Percentiles rank a stretch among this genome's conserved stretches.
Evolutionary conservation across 2,888 invertebrate species (phyloP).

Genomic region (Anoplius nigerrimus): DNA sequence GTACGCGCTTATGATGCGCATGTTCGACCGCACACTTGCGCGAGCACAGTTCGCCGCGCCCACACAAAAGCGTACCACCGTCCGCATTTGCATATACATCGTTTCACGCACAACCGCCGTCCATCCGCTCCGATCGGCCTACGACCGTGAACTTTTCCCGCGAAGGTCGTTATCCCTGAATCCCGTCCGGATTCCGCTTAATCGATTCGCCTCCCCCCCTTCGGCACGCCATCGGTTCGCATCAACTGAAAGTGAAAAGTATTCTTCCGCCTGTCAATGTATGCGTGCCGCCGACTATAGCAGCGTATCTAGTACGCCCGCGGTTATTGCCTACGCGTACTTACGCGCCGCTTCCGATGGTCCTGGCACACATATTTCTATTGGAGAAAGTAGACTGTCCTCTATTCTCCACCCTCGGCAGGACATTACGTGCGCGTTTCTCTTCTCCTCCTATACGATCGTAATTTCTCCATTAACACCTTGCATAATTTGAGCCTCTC

Average conservation of each 20-base stretch:
- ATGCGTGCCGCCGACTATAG: background rate
- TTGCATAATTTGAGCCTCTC: constrained; percentile 54
- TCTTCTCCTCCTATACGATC: constrained; percentile 2
- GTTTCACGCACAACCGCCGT: background rate
- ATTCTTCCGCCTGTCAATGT: constrained; percentile 3
- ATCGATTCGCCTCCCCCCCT: background rate
- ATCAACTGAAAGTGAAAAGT: constrained; percentile 63
- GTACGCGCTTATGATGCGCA: background rate
- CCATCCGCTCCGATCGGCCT: background rate
- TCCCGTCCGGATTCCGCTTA: background rate
- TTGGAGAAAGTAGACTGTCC: constrained; percentile 60
- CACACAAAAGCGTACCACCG: background rate
- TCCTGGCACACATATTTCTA: constrained; percentile 67
- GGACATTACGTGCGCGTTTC: constrained; percentile 15
- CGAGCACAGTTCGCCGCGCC: no score
- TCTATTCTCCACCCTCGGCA: no score
- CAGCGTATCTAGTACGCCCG: no score
- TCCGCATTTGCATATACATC: no score
- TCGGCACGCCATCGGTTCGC: constrained; percentile 10
- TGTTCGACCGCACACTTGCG: constrained; percentile 10
- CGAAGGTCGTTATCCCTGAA: constrained; percentile 11
- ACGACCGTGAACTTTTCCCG: constrained; percentile 38
- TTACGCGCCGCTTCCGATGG: constrained; percentile 27
- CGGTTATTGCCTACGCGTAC: no score
- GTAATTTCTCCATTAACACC: constrained; percentile 62